Evolutionary conservation across 2,797 vertebrate species (phyloP).

Genomic region (Neosilurus mollespiculum): DNA sequence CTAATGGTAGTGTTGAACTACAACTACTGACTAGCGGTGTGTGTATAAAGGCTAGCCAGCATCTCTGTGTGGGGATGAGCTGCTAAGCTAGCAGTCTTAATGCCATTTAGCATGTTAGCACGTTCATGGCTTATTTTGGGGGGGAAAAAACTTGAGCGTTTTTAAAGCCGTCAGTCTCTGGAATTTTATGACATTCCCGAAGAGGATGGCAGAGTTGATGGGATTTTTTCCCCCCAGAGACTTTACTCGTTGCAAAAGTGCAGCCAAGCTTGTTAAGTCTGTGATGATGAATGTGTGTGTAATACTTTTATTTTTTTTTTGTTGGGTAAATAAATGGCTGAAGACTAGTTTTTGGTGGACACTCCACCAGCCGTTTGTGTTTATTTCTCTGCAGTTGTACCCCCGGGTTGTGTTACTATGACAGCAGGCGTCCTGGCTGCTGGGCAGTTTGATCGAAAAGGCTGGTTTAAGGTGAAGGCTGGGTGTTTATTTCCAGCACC

Average conservation of each 20-base stretch:
- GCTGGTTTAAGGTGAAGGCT: not conserved
- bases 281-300: not conserved
- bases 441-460: not conserved
- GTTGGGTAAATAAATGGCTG: not conserved
- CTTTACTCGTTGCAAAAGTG: conserved; percentile 13
- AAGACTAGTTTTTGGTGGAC: too few species aligned
- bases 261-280: conserved; percentile 9
- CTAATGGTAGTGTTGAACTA: conserved; percentile 20
- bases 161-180: not conserved
- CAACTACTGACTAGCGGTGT: conserved; percentile 26
- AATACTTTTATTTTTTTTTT: not conserved
- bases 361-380: not conserved
- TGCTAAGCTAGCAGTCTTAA: conserved; percentile 18
- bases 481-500: not conserved
- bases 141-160: not conserved
- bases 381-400: not conserved
- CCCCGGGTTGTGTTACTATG: not conserved
- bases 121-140: not conserved
- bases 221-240: not conserved
- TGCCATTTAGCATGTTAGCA: conserved; percentile 28
- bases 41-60: conserved; percentile 12
- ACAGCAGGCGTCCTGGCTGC: not conserved
- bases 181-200: not conserved
- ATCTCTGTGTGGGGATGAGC: not conserved
- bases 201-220: not conserved